These are phyloP conservation scores for Zygaena filipendulae DNA, from an alignment of 2,888 invertebrate species.

Conservation along the genomic window DNA sequence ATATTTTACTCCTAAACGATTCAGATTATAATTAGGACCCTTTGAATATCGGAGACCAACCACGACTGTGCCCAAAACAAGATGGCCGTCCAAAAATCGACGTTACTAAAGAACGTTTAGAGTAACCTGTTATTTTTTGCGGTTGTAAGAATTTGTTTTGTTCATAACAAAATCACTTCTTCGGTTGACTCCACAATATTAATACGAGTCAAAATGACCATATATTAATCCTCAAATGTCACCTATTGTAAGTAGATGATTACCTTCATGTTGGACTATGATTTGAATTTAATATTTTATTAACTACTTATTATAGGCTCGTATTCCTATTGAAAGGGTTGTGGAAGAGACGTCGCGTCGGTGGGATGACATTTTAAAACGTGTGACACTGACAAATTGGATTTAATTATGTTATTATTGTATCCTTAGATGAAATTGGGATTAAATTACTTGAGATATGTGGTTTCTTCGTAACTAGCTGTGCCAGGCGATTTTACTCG, in stretches of 20 bases:
- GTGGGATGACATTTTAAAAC: slow-evolving; percentile 27
- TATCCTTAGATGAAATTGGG: background rate
- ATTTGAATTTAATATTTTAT: slow-evolving; percentile 29
- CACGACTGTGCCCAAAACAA: no score
- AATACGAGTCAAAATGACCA: slow-evolving; percentile 50
- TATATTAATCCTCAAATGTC: slow-evolving; percentile 58
- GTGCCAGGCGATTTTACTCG: no score
- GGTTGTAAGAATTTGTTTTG: no score
- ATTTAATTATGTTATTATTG: slow-evolving; percentile 22
- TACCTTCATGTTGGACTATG: slow-evolving; percentile 24
- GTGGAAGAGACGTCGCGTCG: slow-evolving; percentile 8
- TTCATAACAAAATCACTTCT: no score
- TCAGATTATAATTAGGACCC: slow-evolving; percentile 63
- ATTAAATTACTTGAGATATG: slow-evolving; percentile 4
- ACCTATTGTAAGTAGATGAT: slow-evolving; percentile 39
- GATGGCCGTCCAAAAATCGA: no score
- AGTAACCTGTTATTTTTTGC: no score
- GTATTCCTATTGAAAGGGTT: slow-evolving; percentile 15
- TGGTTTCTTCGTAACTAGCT: no score
- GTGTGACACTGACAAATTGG: slow-evolving; percentile 34
- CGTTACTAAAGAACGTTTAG: slow-evolving; percentile 4
- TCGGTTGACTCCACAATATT: slow-evolving; percentile 35
- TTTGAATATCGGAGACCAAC: slow-evolving; percentile 36
- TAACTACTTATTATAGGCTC: no score
- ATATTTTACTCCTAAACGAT: slow-evolving; percentile 63